Evolutionary conservation across 2,888 invertebrate genomes (phyloP), one percentile per base, ranked within the genome.

Genomic region (Lasioglossum figueresi): DNA sequence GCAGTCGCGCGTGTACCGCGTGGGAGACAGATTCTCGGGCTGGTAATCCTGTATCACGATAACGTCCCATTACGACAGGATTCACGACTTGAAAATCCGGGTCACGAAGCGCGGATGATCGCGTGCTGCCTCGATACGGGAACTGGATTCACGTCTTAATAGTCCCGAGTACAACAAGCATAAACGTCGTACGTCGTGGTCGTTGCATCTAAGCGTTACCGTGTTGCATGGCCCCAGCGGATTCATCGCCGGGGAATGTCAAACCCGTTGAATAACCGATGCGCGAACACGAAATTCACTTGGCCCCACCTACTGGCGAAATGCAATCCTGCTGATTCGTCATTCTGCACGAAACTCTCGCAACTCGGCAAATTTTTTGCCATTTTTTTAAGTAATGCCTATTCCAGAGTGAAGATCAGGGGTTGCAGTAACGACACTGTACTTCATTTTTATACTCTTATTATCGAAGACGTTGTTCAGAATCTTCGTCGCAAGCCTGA

Each of bases 11-110:
- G 76, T 59, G 71, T 31, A 45, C 77, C 71, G 86, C 85, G 90
- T 90, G 79, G 86, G 86, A 79, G 85, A 79, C 72, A 77, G 82
- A 86, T 86, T 86, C 85, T 71, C 82, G 73, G 43, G 56, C 77
- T 75, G 83, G 74, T 85, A 82, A 83, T 87, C 84, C 80, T 77
- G 78, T 85, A 84, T 80, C 80, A 80, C 76, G 79, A 79, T 87
- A 85, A 83, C 80, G 75, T 86, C 72, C 83, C 79, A 84, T 90
- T 81, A 82, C 76, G 79, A 78, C 73, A 76, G 81, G 82, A 84
- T 88, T 89, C 83, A 77, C 71, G 78, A 87, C 63, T 73, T 66
- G 66, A 40, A 78, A 80, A 90, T 88, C 83, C 85, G 82, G 80
- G 85, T 89, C 82, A 79, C 79, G 80, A 81, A 80, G 83, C 73